Evolutionary conservation across 2,888 invertebrate genomes (phyloP).

Genomic region (Malthinus flaveolus): DNA sequence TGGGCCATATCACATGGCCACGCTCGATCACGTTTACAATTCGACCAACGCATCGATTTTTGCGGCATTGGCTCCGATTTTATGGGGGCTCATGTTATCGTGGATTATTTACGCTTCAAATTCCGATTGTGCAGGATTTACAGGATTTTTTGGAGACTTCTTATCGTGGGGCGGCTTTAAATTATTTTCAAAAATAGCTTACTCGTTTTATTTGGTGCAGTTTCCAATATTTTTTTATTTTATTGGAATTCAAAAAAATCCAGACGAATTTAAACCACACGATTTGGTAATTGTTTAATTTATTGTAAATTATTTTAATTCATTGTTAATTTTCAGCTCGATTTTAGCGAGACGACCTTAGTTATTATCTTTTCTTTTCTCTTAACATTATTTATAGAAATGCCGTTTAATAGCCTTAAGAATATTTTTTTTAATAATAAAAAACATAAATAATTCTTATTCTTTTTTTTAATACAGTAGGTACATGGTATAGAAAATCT

Average conservation of each 20-base stretch:
- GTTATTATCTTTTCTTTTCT: conserved; percentile 56
- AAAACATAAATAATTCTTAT: background rate
- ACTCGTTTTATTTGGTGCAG: conserved; percentile 64
- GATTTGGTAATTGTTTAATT: conserved; percentile 12
- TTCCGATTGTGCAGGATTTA: conserved; percentile 57
- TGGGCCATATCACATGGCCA: conserved; percentile 61
- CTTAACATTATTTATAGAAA: conserved; percentile 60
- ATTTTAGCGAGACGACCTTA: conserved; percentile 56
- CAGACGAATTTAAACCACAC: conserved; percentile 57
- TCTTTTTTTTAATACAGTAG: conserved; percentile 27
- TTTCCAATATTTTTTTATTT: conserved; percentile 68
- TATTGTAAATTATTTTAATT: too few species aligned
- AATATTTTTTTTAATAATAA: background rate
- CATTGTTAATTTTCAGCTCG: conserved; percentile 53
- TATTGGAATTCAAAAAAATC: conserved; percentile 60
- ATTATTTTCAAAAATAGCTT: conserved; percentile 60
- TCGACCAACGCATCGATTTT: conserved; percentile 59
- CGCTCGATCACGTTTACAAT: conserved; percentile 58
- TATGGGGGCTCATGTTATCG: conserved; percentile 61
- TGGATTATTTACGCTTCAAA: conserved; percentile 60
- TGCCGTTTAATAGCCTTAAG: conserved; percentile 57
- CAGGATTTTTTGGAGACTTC: conserved; percentile 56
- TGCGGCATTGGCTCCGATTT: conserved; percentile 60
- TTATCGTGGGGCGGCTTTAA: conserved; percentile 53
- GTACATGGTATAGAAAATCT: conserved; percentile 35